Conservation (phyloP, 2,888 invertebrate genomes). For the Oscheius sp. region DNA sequence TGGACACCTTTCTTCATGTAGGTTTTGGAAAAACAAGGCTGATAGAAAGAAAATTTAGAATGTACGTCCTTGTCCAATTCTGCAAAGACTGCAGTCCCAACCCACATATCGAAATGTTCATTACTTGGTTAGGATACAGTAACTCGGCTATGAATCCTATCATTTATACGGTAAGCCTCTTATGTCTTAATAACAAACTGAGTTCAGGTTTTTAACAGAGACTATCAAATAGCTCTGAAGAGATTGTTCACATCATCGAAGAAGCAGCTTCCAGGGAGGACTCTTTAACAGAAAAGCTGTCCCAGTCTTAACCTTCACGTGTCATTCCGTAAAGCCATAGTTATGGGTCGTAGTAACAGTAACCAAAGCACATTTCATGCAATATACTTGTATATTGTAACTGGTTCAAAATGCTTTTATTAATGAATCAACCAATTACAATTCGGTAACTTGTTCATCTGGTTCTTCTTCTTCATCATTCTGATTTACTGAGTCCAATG, state of each 20-base stretch:
- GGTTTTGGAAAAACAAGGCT: slow-evolving; percentile 15
- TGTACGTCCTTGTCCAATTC: slow-evolving; percentile 73
- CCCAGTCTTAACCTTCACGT: not conserved
- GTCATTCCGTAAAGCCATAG: slow-evolving; percentile 24
- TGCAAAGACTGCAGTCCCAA: slow-evolving; percentile 68
- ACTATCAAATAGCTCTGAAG: slow-evolving; percentile 73
- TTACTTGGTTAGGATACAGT: slow-evolving; percentile 72
- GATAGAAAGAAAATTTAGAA: slow-evolving; percentile 51
- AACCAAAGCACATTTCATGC: not conserved
- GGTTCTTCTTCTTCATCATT: slow-evolving; percentile 8
- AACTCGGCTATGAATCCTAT: slow-evolving; percentile 74
- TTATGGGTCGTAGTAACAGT: slow-evolving; percentile 21
- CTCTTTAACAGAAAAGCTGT: slow-evolving; percentile 14
- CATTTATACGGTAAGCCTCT: slow-evolving; percentile 69
- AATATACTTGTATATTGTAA: not conserved
- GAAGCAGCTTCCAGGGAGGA: slow-evolving; percentile 25
- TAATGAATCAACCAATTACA: not conserved
- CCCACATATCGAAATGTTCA: slow-evolving; percentile 73
- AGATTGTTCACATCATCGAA: slow-evolving; percentile 61
- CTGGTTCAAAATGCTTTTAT: slow-evolving; percentile 4
- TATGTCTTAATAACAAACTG: not conserved
- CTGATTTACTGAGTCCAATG: not conserved
- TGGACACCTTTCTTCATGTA: slow-evolving; percentile 73
- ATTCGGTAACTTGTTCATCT: slow-evolving; percentile 7
- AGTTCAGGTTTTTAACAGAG: slow-evolving; percentile 72